These are phyloP conservation scores for Chymomyza fuscimana DNA, from an alignment of 2,888 invertebrate species.

Conservation along the genomic window DNA sequence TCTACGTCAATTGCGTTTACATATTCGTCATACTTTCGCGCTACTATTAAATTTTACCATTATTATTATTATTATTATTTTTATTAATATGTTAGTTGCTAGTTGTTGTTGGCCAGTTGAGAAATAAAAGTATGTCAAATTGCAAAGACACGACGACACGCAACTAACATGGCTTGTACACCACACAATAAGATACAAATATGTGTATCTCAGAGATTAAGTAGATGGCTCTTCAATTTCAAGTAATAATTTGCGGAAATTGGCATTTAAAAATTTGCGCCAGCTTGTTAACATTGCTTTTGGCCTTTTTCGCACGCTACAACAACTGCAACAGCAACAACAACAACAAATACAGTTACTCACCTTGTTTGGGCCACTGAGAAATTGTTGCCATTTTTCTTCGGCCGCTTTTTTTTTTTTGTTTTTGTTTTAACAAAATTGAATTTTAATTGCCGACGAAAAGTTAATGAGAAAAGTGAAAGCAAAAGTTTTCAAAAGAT, in stretches of 20 bases:
- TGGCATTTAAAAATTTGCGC: slow-evolving; percentile 70
- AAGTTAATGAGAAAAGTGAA: slow-evolving; percentile 74
- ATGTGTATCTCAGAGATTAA: not conserved
- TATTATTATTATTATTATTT: slow-evolving; percentile 71
- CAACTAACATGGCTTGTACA: slow-evolving; percentile 13
- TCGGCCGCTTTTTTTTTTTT: slow-evolving; percentile 33
- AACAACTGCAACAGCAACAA: slow-evolving; percentile 9
- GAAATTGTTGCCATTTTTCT: slow-evolving; percentile 63
- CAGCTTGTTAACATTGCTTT: slow-evolving; percentile 63
- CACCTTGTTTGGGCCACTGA: slow-evolving; percentile 32
- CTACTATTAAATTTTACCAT: slow-evolving; percentile 66
- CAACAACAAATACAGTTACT: not conserved
- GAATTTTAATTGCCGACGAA: slow-evolving; percentile 73
- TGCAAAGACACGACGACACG: slow-evolving; percentile 57
- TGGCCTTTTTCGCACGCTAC: slow-evolving; percentile 68
- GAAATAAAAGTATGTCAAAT: slow-evolving; percentile 71
- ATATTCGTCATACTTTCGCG: slow-evolving; percentile 73
- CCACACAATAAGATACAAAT: not conserved
- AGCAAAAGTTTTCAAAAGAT: slow-evolving; percentile 57
- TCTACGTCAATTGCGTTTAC: slow-evolving; percentile 54
- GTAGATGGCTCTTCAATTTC: slow-evolving; percentile 61
- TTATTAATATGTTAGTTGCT: slow-evolving; percentile 28
- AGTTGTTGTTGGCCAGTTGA: slow-evolving; percentile 42
- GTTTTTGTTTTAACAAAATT: slow-evolving; percentile 51
- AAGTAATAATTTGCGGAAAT: slow-evolving; percentile 75